Evolutionary conservation across 2,888 invertebrate genomes (phyloP).

Genomic region (Dromius quadrimaculatus): DNA sequence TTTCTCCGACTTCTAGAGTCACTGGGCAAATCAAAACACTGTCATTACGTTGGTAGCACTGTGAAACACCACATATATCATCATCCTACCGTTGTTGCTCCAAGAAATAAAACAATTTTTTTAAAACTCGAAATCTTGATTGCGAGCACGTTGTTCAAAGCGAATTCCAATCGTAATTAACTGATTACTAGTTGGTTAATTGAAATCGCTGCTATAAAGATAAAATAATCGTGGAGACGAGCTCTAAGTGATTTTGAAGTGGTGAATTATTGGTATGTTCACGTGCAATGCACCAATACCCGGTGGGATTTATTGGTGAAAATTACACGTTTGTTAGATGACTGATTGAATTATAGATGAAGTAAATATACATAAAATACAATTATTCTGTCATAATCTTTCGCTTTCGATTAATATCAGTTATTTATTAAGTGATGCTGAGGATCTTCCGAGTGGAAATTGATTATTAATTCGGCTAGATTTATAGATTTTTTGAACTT

Average conservation of each 20-base stretch:
- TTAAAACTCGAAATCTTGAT: too few relatives aligned
- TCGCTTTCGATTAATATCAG: conserved; percentile 25
- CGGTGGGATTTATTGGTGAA: conserved; percentile 30
- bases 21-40: not conserved
- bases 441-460: not conserved
- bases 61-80: not conserved
- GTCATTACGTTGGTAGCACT: not conserved
- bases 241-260: conserved; percentile 8
- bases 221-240: conserved; percentile 3
- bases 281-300: conserved; percentile 18
- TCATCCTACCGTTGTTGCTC: not conserved
- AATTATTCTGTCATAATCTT: conserved; percentile 23
- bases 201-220: conserved; percentile 2
- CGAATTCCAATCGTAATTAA: conserved; percentile 9
- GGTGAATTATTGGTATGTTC: not conserved
- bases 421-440: conserved; percentile 31
- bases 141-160: not conserved
- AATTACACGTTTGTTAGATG: conserved; percentile 20
- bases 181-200: conserved; percentile 28
- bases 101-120: too few relatives aligned
- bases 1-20: not conserved
- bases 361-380: conserved; percentile 25
- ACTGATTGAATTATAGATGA: conserved; percentile 17
- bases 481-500: too few relatives aligned
- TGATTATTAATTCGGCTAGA: too few relatives aligned